Percentiles rank a stretch among this genome's conserved stretches.
Evolutionary conservation across 2,113 vertebrate genomes (phyloP).

Genomic region (Copsychus sechellarum): DNA sequence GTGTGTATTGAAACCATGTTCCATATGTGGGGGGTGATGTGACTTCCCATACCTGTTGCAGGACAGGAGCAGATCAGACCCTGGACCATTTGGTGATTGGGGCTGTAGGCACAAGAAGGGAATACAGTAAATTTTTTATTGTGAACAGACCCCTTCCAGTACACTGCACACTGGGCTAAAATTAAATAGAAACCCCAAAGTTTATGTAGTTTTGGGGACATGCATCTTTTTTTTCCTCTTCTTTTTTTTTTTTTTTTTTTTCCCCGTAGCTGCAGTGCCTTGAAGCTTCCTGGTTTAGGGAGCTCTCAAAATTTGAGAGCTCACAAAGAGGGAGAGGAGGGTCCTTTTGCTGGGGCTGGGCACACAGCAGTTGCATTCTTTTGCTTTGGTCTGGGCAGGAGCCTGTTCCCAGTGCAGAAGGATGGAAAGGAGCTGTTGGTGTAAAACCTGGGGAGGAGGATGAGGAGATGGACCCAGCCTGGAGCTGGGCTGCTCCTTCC

Average conservation of each 20-base stretch:
- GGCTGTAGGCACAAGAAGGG: not conserved
- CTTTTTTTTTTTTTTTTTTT: accelerated
- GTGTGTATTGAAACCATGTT: not conserved
- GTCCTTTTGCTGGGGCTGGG: not conserved
- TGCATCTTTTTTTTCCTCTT: accelerated
- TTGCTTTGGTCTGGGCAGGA: not conserved
- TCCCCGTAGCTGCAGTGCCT: not conserved
- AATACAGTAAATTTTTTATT: not conserved
- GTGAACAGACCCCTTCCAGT: not conserved
- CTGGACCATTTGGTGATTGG: not conserved
- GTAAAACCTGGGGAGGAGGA: not conserved
- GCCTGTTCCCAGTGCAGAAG: not conserved
- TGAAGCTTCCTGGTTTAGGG: not conserved
- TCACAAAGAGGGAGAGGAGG: not conserved
- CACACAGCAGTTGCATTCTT: not conserved
- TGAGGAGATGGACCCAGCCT: not conserved
- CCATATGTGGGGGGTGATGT: not conserved
- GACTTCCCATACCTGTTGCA: accelerated
- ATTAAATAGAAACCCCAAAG: not conserved
- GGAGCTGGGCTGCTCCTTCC: not conserved
- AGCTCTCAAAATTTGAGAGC: not conserved
- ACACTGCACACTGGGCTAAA: not conserved
- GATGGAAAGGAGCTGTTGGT: not conserved
- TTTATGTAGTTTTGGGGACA: not conserved
- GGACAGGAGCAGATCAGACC: not conserved